Evolutionary conservation across 2,888 invertebrate genomes (phyloP).

Genomic region (Trichacis sp.): DNA sequence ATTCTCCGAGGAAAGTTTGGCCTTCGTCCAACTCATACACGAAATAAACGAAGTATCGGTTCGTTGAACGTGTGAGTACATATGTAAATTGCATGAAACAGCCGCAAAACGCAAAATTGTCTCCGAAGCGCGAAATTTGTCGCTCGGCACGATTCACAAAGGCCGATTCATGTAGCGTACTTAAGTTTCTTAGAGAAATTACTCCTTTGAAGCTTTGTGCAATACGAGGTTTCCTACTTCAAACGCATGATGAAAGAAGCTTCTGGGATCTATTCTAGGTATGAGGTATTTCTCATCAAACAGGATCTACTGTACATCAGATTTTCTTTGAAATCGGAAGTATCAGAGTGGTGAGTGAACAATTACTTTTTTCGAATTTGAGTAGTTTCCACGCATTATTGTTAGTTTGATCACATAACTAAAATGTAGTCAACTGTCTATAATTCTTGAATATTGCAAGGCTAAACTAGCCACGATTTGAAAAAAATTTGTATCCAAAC

Average conservation of each 20-base stretch:
- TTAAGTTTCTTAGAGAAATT: neutral
- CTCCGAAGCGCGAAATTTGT: constrained; percentile 9
- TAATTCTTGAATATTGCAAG: too few species aligned
- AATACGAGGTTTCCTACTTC: neutral
- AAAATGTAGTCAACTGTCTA: too few species aligned
- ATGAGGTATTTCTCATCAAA: too few species aligned
- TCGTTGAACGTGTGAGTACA: constrained; percentile 33
- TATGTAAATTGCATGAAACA: constrained; percentile 28
- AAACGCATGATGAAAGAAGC: neutral
- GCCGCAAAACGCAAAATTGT: constrained; percentile 32
- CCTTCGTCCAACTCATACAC: constrained; percentile 34
- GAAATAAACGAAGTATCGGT: constrained; percentile 38
- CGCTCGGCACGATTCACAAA: neutral
- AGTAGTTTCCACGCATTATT: too few species aligned
- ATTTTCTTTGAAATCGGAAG: too few species aligned
- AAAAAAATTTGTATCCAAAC: too few species aligned
- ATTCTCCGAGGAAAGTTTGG: constrained; percentile 23
- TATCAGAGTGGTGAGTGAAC: too few species aligned
- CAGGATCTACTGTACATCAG: too few species aligned
- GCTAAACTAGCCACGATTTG: too few species aligned
- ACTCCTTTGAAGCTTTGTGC: neutral
- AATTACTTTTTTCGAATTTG: too few species aligned
- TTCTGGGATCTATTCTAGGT: too few species aligned
- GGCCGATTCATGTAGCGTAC: neutral
- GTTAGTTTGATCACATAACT: too few species aligned